Evolutionary conservation across 2,888 invertebrate genomes (phyloP), one percentile per base, ranked within the genome.

Genomic region (Eupithecia exiguata): DNA sequence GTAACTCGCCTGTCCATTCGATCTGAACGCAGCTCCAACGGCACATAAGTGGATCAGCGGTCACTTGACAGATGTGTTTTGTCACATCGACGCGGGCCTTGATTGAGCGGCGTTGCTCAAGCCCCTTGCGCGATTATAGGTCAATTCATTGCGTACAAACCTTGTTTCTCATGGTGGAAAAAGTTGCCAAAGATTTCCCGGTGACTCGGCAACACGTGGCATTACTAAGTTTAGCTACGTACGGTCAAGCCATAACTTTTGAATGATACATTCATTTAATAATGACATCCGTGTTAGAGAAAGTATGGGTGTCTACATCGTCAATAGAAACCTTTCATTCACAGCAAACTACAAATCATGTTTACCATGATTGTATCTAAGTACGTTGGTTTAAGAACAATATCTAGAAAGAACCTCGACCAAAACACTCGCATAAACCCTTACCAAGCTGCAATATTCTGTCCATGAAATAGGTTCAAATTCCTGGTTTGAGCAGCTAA

Each of bases 61-160:
- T 88, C 86, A 87, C 81, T 83, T 88, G 91, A 91, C 88, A 85
- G 88, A 91, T 89, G 86, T 88, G 88, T 88, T 88, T 89, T 89
- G 90, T 90, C 91, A 88, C 87, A 85, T 84, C 78, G 83, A 77
- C 81, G 81, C 82, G 80, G 82, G 74, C 79, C 81, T 78, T 77
- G 80, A 79, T 81, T 81, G 78, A 78, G 75, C 79, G 79, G 77
- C 78, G 86, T 88, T 87, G 84, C 85, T 81, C 81, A 87, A 89
- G 83, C 75, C 80, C 78, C 82, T 80, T 76, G 73, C 69, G 71
- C 71, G 79, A 80, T 85, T 84, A 84, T 84, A 78, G 84, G 84
- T 85, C 85, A 85, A 83, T 84, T 83, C 81, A 81, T 84, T 79
- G 75, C 78, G 72, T 78, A 78, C 77, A 77, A 72, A 72, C 71